Conservation (phyloP, 2,888 invertebrate species). For the Chloroclystis v-ata region DNA sequence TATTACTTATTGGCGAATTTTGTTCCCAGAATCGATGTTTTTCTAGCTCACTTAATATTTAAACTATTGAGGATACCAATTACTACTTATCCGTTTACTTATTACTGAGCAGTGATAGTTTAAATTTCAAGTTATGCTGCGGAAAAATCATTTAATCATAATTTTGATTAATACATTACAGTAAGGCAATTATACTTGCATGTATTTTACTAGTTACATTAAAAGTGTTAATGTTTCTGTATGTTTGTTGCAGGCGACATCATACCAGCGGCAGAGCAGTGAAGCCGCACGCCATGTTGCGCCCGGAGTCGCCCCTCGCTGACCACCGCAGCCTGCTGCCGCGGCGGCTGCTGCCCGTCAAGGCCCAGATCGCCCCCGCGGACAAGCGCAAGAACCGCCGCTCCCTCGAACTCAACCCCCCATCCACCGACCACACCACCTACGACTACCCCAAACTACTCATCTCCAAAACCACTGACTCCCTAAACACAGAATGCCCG, state of each 20-base stretch:
- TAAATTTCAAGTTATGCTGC: too few species aligned
- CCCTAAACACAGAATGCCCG: constrained; percentile 69
- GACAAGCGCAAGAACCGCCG: constrained; percentile 70
- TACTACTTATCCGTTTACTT: too few species aligned
- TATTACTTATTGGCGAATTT: too few species aligned
- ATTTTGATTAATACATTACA: too few species aligned
- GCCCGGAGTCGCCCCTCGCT: constrained; percentile 75
- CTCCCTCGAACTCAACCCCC: constrained; percentile 71
- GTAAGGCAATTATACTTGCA: too few species aligned
- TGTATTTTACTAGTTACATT: too few species aligned
- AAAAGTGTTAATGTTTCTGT: too few species aligned
- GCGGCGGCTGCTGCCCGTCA: constrained; percentile 66
- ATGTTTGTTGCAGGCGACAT: constrained; percentile 63
- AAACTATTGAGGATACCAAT: too few species aligned
- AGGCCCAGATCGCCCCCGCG: constrained; percentile 68
- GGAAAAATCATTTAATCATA: too few species aligned
- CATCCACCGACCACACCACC: constrained; percentile 54
- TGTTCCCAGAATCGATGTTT: too few species aligned
- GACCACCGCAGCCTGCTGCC: constrained; percentile 74
- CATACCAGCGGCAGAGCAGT: constrained; percentile 52
- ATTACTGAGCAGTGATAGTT: too few species aligned
- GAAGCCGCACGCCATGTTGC: constrained; percentile 68
- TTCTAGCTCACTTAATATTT: too few species aligned
- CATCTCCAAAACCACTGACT: constrained; percentile 73
- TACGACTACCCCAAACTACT: constrained; percentile 72